phyloP scores from a whole-genome alignment of 2,113 vertebrate genomes.

The Sinocyclocheilus maitianheensis region DNA sequence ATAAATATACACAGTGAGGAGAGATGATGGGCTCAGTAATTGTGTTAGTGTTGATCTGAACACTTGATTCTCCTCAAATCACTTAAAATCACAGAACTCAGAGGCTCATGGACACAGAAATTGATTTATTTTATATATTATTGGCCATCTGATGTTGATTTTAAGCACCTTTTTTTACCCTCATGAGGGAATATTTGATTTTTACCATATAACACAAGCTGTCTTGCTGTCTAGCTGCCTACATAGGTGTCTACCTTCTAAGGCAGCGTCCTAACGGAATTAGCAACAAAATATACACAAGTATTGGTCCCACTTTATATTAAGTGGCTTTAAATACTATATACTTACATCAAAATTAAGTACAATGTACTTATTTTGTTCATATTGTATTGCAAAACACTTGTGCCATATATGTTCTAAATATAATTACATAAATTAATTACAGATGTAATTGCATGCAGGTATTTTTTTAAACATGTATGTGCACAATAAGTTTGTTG shows the following conservation, averaged over 20 bases:
- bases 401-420: too few relatives aligned
- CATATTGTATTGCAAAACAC: too few relatives aligned
- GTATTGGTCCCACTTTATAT: too few relatives aligned
- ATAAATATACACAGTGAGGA: conserved; percentile 56
- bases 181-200: neutral
- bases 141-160: neutral
- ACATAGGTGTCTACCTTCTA: neutral
- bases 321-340: too few relatives aligned
- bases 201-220: neutral
- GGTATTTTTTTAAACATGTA: too few relatives aligned
- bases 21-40: conserved; percentile 54
- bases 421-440: too few relatives aligned
- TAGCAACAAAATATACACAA: neutral
- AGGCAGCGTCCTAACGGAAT: neutral
- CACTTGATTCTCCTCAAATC: conserved; percentile 48
- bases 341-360: too few relatives aligned
- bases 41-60: conserved; percentile 52
- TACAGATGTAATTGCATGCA: too few relatives aligned
- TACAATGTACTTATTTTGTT: too few relatives aligned
- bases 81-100: neutral
- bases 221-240: neutral
- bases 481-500: too few relatives aligned
- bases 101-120: conserved; percentile 2
- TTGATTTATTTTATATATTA: neutral
- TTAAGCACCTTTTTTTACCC: neutral